phyloP scores from a whole-genome alignment of 2,797 vertebrate species.

The Microctenopoma stevenorrisi region DNA sequence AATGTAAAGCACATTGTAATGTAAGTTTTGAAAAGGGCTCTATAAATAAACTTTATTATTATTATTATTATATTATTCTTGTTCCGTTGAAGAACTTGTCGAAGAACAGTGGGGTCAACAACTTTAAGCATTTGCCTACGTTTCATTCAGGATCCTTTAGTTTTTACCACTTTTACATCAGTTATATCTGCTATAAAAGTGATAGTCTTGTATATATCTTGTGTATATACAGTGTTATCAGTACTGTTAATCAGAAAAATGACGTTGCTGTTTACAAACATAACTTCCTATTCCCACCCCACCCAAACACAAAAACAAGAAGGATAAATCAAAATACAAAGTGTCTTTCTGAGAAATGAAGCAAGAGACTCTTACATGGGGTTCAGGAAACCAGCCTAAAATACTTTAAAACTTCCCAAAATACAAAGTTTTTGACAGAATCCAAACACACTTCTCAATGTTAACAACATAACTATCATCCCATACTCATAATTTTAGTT shows the following conservation, averaged over 20 bases:
- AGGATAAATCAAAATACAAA: neutral
- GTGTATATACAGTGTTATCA: neutral
- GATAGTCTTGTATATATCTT: no score
- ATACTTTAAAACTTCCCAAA: no score
- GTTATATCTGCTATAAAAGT: no score
- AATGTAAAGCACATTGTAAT: no score
- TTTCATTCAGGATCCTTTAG: no score
- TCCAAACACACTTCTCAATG: neutral
- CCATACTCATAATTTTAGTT: neutral
- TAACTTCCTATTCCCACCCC: neutral
- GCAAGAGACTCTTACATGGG: neutral
- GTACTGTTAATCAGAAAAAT: neutral
- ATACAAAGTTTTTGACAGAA: neutral
- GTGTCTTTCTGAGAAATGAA: constrained; percentile 4
- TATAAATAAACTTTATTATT: no score
- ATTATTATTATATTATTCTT: no score
- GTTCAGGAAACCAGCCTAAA: no score
- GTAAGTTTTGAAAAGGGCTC: no score
- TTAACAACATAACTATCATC: neutral
- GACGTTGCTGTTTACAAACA: constrained; percentile 11
- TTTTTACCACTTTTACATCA: no score
- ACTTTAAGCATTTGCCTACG: constrained; percentile 1
- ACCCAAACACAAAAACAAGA: constrained; percentile 21
- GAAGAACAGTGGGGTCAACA: neutral
- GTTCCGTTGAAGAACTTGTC: no score